Percentiles rank a stretch among this genome's conserved stretches.
Evolutionary conservation across 2,888 invertebrate species (phyloP).

Genomic region (Amphipyra tragopoginis): DNA sequence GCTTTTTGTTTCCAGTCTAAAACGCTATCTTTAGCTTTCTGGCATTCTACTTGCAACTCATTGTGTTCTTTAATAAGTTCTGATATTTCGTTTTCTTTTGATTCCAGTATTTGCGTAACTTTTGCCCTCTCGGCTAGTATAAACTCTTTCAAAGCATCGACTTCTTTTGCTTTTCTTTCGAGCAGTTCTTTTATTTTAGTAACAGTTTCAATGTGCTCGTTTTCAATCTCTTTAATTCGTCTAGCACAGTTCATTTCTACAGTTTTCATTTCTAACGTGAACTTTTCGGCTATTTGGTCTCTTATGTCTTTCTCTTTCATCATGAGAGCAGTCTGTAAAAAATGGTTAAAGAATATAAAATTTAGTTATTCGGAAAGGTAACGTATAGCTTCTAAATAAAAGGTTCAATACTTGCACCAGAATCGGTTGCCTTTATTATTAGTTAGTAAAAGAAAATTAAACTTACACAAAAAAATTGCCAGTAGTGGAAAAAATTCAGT

Average conservation of each 20-base stretch:
- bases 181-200: constrained; percentile 85
- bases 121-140: constrained; percentile 86
- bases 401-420: too few relatives aligned
- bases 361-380: too few relatives aligned
- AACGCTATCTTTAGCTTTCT: constrained; percentile 76
- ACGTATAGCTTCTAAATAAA: too few relatives aligned
- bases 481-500: too few relatives aligned
- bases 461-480: too few relatives aligned
- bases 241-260: constrained; percentile 88
- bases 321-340: constrained; percentile 85
- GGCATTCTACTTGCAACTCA: constrained; percentile 76
- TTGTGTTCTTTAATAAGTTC: constrained; percentile 84
- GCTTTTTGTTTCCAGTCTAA: constrained; percentile 78
- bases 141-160: constrained; percentile 87
- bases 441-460: too few relatives aligned
- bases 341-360: background rate
- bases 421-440: too few relatives aligned
- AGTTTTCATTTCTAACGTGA: constrained; percentile 90
- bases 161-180: constrained; percentile 88
- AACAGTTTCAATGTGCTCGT: constrained; percentile 82
- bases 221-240: constrained; percentile 86
- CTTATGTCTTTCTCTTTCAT: constrained; percentile 90
- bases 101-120: constrained; percentile 85
- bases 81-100: constrained; percentile 87
- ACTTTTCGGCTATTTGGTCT: constrained; percentile 92